Evolutionary conservation across 2,888 invertebrate species (phyloP), one percentile per base, ranked within the genome.

Genomic region (Odontocerum albicorne): DNA sequence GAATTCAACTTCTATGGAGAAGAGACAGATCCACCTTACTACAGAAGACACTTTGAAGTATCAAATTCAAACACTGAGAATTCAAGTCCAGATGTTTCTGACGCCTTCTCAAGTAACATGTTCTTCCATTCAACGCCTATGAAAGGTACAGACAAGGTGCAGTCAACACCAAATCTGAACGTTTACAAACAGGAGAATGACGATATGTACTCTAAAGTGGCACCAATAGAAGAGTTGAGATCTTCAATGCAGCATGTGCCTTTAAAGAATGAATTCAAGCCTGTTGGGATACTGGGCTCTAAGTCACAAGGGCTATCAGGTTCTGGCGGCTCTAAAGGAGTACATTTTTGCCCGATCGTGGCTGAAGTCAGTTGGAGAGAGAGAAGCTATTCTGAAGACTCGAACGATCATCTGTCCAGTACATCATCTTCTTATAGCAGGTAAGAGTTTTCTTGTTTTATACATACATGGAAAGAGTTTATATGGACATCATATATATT

Each of bases 291-390:
- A 33, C 35, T 62, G 45, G 55, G 21, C 22, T 45, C 55, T 22
- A 57, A 57, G 51, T 58, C 66, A 52, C 73, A 73, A 17, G 68
- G 65, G 55, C 74, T 77, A 42, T 76, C 75, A 10, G 71, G 75
- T 47, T 77, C 77, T 33, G 65, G 76, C 6, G 75, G 77, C 36
- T 75, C 75, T 31, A 81, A 81, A 65, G 88, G 87, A 44, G 90
- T 90, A 20, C 88, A 88, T 65, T 90, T 90, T 68, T 88, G 86
- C 63, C 89, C 89, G 2, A 84, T 90, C 46, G 88, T 90, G 10
- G 85, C 87, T 42, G 88, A 90, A 72, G 87, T 90, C 57, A 86
- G 86, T 67, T 90, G 90, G 88, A 80, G 84, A 62, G 86, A 88
- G 65, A 74, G 79, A 58, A 82, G 81, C 65, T 70, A 74, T 55